Percentiles rank a stretch among this genome's conserved stretches.
phyloP scores from a whole-genome alignment of 2,888 invertebrate species.

The Dione vanillae region DNA sequence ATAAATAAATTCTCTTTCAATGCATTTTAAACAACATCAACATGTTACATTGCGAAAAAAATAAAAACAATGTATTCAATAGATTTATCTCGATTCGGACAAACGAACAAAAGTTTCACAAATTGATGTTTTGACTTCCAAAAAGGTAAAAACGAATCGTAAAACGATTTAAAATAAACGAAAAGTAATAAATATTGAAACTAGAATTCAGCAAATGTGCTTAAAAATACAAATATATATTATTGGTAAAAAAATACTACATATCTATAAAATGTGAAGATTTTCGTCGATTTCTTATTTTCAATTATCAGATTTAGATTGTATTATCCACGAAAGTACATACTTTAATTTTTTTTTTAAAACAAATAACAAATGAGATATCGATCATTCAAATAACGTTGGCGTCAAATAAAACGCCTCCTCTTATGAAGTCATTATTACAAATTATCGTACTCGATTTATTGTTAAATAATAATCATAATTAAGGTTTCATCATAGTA shows the following conservation, averaged over 20 bases:
- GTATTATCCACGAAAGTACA: too few relatives aligned
- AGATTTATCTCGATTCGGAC: constrained; percentile 5
- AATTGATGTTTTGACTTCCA: constrained; percentile 22
- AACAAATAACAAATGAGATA: too few relatives aligned
- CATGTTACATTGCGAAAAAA: neutral
- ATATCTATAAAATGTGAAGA: too few relatives aligned
- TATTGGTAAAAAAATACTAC: too few relatives aligned
- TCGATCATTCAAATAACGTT: too few relatives aligned
- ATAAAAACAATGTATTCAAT: constrained; percentile 19
- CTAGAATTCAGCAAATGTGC: neutral
- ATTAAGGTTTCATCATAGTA: constrained; percentile 22
- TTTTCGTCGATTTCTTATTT: too few relatives aligned
- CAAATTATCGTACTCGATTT: neutral
- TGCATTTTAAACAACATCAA: neutral
- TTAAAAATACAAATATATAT: too few relatives aligned
- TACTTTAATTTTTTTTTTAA: too few relatives aligned
- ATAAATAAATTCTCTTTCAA: neutral
- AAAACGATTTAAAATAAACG: constrained; percentile 18
- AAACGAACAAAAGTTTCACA: constrained; percentile 21
- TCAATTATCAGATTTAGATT: too few relatives aligned
- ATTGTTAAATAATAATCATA: neutral
- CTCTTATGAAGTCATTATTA: too few relatives aligned
- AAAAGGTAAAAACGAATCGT: constrained; percentile 4
- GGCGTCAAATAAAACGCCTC: too few relatives aligned
- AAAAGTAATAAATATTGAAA: constrained; percentile 8